phyloP scores from a whole-genome alignment of 2,888 invertebrate species.

The Drosophila hamatofila region DNA sequence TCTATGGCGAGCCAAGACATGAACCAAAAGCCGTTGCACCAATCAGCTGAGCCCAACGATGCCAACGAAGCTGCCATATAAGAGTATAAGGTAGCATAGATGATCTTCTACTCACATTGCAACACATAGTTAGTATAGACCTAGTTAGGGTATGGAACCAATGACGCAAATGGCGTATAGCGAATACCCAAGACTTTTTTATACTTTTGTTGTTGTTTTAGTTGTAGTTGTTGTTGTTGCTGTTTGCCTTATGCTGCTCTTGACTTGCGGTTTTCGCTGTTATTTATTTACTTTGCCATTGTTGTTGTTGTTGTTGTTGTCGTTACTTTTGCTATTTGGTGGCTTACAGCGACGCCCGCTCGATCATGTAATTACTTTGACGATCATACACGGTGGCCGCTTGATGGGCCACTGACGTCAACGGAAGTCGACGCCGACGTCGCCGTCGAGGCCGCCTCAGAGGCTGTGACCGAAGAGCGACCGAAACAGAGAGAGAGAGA shows the following conservation, averaged over 20 bases:
- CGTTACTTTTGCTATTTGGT: constrained; percentile 28
- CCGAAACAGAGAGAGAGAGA: neutral
- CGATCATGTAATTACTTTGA: constrained; percentile 75
- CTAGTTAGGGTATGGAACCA: constrained; percentile 43
- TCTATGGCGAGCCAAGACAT: neutral
- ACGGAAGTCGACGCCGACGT: constrained; percentile 65
- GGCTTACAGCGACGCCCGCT: constrained; percentile 48
- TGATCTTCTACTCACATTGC: too few species aligned
- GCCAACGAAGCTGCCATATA: neutral
- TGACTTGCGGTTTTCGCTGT: constrained; percentile 52
- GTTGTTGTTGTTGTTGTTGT: constrained; percentile 9
- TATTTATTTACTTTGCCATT: constrained; percentile 34
- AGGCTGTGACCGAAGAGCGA: constrained; percentile 18
- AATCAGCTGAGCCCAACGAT: neutral
- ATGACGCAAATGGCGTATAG: constrained; percentile 70
- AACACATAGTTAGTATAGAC: neutral
- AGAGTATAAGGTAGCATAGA: constrained; percentile 7
- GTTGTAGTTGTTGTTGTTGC: constrained; percentile 16
- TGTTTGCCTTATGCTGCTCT: constrained; percentile 54
- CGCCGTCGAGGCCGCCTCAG: constrained; percentile 18
- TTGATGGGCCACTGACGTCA: constrained; percentile 71
- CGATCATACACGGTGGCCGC: constrained; percentile 66
- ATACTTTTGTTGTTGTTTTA: constrained; percentile 13
- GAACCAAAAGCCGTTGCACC: neutral
- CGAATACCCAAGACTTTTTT: constrained; percentile 48